phyloP scores from a whole-genome alignment of 2,797 vertebrate species.

The Pyrrhura leucotis region DNA sequence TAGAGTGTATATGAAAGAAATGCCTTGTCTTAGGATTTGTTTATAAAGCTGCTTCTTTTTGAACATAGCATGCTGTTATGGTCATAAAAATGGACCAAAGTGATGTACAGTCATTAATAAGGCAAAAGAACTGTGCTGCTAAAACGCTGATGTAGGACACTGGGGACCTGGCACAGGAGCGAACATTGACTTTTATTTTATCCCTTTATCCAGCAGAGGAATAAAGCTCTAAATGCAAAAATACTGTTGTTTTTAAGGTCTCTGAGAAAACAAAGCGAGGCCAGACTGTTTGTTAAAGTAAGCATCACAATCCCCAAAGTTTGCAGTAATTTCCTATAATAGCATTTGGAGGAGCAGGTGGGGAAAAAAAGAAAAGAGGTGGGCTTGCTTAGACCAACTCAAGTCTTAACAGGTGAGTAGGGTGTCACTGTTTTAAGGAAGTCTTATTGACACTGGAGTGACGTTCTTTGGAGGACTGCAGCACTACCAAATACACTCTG shows the following conservation, averaged over 20 bases:
- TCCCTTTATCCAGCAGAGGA: neutral
- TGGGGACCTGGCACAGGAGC: neutral
- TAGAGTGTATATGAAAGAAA: neutral
- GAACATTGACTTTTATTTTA: neutral
- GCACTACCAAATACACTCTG: neutral
- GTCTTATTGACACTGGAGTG: neutral
- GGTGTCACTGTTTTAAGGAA: neutral
- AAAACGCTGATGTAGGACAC: neutral
- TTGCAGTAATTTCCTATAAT: neutral
- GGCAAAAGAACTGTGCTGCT: neutral
- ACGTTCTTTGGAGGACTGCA: neutral
- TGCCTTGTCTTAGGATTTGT: neutral
- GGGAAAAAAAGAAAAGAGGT: neutral
- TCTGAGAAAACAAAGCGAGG: neutral
- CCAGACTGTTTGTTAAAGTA: neutral
- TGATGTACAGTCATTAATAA: neutral
- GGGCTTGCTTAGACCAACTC: neutral
- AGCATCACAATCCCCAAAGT: neutral
- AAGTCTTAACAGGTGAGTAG: neutral
- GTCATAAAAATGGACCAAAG: neutral
- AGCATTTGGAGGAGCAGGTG: neutral
- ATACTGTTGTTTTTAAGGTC: neutral
- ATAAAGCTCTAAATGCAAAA: neutral
- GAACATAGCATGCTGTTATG: neutral
- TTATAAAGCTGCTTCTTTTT: slow-evolving; percentile 2